Percentiles rank a stretch among this genome's conserved stretches.
Evolutionary conservation across 2,797 vertebrate species (phyloP).

Genomic region (Takifugu ocellatus): DNA sequence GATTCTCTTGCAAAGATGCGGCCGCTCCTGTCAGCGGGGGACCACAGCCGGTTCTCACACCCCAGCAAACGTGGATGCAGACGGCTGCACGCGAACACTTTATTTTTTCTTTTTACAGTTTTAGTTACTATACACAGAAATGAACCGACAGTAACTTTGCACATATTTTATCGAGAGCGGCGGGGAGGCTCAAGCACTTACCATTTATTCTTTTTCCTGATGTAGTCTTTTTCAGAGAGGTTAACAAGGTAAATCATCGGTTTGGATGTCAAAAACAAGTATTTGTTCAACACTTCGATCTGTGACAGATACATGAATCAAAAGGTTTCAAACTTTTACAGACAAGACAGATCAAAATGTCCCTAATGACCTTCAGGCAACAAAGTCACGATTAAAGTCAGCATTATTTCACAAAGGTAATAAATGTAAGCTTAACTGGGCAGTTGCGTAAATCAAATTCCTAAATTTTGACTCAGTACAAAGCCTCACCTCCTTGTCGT

Average conservation of each 20-base stretch:
- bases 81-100: constrained; percentile 13
- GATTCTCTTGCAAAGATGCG: constrained; percentile 54
- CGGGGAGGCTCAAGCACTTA: constrained; percentile 70
- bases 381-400: constrained; percentile 60
- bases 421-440: constrained; percentile 9
- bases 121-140: no score
- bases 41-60: constrained; percentile 36
- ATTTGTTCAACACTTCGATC: constrained; percentile 97
- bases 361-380: constrained; percentile 29
- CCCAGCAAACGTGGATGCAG: constrained; percentile 1
- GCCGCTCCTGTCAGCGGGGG: constrained; percentile 55
- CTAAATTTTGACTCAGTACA: constrained; percentile 69
- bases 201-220: constrained; percentile 98
- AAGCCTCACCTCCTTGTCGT: constrained; percentile 93
- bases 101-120: no score
- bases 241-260: constrained; percentile 98
- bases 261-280: constrained; percentile 97
- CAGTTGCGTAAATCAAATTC: constrained; percentile 46
- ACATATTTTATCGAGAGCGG: constrained; percentile 15
- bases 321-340: constrained; percentile 56
- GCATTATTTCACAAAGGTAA: constrained; percentile 16
- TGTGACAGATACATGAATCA: constrained; percentile 55
- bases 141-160: no score
- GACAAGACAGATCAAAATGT: constrained; percentile 58
- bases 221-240: constrained; percentile 96